These are phyloP conservation scores for Actinopyga echinites DNA, from an alignment of 53 echinoderm and acorn worm species.

Conservation along the genomic window DNA sequence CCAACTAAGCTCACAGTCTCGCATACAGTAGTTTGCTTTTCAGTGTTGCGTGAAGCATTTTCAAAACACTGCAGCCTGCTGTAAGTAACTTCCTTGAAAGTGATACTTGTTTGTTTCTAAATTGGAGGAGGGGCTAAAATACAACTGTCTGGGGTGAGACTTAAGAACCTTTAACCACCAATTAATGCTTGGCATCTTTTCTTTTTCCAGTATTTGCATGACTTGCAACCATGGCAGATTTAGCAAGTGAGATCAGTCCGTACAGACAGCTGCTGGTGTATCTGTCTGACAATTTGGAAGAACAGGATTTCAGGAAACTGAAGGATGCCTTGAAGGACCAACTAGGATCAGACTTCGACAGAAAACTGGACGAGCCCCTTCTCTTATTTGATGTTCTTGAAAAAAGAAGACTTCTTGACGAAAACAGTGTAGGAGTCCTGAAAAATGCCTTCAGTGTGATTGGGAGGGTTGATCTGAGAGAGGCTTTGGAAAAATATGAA, in stretches of 20 bases:
- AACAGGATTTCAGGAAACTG: not conserved
- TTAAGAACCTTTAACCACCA: too few relatives aligned
- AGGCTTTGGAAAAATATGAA: constrained; percentile 69
- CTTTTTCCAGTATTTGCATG: too few relatives aligned
- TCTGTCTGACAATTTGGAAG: too few relatives aligned
- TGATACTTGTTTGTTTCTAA: too few relatives aligned
- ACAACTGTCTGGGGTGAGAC: too few relatives aligned
- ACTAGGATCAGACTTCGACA: constrained; percentile 54
- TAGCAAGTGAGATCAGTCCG: not conserved
- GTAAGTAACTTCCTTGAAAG: too few relatives aligned
- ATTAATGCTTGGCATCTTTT: too few relatives aligned
- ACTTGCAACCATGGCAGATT: not conserved
- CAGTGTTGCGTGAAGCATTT: too few relatives aligned
- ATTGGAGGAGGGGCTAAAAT: too few relatives aligned
- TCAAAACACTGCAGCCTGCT: too few relatives aligned
- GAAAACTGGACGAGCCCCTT: constrained; percentile 55
- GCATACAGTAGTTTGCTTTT: too few relatives aligned
- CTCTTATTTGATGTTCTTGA: constrained; percentile 79
- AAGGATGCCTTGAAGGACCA: constrained; percentile 36
- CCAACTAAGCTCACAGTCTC: too few relatives aligned
- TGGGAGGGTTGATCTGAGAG: constrained; percentile 65
- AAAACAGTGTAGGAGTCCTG: constrained; percentile 68
- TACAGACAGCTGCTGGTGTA: not conserved
- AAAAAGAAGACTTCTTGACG: constrained; percentile 69
- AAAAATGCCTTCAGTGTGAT: constrained; percentile 51